These are phyloP conservation scores for Liopterus haemorrhoidalis DNA, from an alignment of 2,888 invertebrate genomes.

Conservation along the genomic window DNA sequence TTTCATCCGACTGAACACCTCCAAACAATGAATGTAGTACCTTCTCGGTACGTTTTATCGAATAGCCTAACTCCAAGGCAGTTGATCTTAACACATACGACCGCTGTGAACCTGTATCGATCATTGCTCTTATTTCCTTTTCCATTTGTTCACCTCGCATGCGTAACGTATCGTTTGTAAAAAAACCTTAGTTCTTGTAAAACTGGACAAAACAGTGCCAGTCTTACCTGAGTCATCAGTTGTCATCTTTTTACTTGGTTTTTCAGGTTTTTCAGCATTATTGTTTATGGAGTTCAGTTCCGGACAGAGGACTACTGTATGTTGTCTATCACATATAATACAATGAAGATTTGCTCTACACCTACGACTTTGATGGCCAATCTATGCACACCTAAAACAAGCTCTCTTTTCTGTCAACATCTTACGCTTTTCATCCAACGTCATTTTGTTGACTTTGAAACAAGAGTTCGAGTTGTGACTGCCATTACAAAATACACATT, in stretches of 20 bases:
- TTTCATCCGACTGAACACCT: slow-evolving; percentile 17
- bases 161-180: slow-evolving; percentile 11
- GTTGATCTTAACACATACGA: slow-evolving; percentile 6
- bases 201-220: no score
- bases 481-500: slow-evolving; percentile 22
- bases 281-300: slow-evolving; percentile 14
- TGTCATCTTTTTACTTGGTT: no score
- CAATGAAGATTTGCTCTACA: slow-evolving; percentile 30
- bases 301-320: slow-evolving; percentile 32
- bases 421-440: slow-evolving; percentile 22
- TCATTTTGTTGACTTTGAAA: slow-evolving; percentile 26
- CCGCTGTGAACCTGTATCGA: slow-evolving; percentile 7
- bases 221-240: no score
- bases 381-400: slow-evolving; percentile 33
- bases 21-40: slow-evolving; percentile 5
- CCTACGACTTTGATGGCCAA: slow-evolving; percentile 27
- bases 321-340: slow-evolving; percentile 29
- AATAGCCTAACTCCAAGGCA: background rate
- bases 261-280: no score
- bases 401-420: slow-evolving; percentile 24
- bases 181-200: slow-evolving; percentile 18
- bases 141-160: background rate
- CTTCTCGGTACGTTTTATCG: background rate
- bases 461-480: slow-evolving; percentile 27
- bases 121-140: slow-evolving; percentile 1